A percentile compares a stretch with the other conserved stretches of the same genome.
phyloP scores from a whole-genome alignment of 2,797 vertebrate species.

The Thripadectes ignobilis region DNA sequence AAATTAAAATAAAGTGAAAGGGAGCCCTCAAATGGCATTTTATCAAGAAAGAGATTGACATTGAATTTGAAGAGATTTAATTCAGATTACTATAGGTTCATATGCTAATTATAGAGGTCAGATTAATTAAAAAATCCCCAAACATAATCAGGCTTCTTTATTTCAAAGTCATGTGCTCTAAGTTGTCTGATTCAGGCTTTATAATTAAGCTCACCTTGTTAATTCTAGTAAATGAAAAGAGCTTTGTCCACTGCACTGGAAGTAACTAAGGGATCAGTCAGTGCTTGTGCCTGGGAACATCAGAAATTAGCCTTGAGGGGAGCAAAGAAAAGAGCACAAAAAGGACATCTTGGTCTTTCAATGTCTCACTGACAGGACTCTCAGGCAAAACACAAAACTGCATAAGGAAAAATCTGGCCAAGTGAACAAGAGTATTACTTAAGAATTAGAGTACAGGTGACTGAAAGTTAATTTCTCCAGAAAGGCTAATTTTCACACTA shows the following conservation, averaged over 20 bases:
- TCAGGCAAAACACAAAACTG: not conserved
- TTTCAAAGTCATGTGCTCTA: not conserved
- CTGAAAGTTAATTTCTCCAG: not conserved
- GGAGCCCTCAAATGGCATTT: not conserved
- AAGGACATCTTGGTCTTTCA: not conserved
- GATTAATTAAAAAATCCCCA: constrained; percentile 10
- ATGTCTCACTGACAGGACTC: not conserved
- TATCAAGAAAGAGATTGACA: not conserved
- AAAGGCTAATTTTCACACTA: not conserved
- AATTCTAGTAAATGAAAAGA: not conserved
- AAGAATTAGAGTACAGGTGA: not conserved
- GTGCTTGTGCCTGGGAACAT: not conserved
- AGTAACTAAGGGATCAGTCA: not conserved
- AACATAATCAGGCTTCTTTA: not conserved
- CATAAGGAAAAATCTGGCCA: not conserved
- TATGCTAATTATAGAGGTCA: constrained; percentile 1
- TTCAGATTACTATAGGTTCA: not conserved
- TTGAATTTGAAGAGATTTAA: constrained; percentile 31
- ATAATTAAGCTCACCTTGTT: not conserved
- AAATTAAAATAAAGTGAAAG: constrained; percentile 35
- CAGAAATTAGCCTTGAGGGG: not conserved
- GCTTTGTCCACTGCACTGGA: not conserved
- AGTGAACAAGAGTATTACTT: not conserved
- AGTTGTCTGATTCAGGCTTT: not conserved
- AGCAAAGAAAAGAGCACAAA: not conserved